Base-by-base conservation (phyloP, 2,888 invertebrate species). In the Chirona hameri region DNA sequence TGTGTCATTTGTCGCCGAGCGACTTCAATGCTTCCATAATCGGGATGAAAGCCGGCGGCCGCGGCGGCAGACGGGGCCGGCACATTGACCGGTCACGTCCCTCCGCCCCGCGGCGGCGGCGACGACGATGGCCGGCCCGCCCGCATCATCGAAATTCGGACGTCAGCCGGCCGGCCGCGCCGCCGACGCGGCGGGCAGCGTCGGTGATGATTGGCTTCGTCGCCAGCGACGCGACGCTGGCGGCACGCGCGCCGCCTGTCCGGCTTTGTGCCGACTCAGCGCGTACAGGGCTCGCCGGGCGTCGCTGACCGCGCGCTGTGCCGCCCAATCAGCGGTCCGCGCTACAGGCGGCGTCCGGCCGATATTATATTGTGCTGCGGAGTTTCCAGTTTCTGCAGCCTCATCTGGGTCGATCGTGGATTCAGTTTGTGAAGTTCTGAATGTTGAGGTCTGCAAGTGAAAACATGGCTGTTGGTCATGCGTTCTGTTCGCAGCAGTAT, bases 91-190 rank as follows among this genome's bases (percentile, higher is more conserved):
- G 4, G 29, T 10, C 69, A 5, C 69, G 29, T 10, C 14, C 29
- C 14, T 15, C 29, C 69, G 29, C 69, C 15, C 9, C 12, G 14
- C 69, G 14, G 5, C 29, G 29, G n/a, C 29, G 27, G 69, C 9
- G 29, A 2, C 69, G n/a, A 29, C 69, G 14, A 69, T 29, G 69
- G 69, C 69, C 69, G 12, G 69, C 29, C 69, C n/a, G 7, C 2
- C 69, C 69, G 29, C 29, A 27, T 69, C 69, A 29, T 69, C 69
- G 69, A 69, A 69, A 69, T 69, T 69, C 65, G 69, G n/a, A 29
- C 69, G 69, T 29, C 69, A 27, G 29, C 2, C 29, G 69, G 69
- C 29, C 5, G n/a, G 29, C 14, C 69, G 29, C 29, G 29, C 15
- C n/a, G 69, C 15, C 69, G n/a, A 29, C 69, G 29, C 69, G 15